Evolutionary conservation across 2,888 invertebrate genomes (phyloP).

Genomic region (Doris montereyensis): DNA sequence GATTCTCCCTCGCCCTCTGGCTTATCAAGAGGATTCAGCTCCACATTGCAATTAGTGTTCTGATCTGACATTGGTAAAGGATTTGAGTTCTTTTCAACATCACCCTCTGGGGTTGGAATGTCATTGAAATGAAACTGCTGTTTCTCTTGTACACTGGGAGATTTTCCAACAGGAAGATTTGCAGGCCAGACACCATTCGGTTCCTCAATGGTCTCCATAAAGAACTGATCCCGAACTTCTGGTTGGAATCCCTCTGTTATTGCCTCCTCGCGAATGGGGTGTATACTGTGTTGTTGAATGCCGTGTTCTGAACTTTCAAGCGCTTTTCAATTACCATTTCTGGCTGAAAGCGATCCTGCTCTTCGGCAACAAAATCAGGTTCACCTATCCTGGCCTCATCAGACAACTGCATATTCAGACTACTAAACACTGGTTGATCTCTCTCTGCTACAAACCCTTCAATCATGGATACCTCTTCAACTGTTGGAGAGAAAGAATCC

Average conservation of each 20-base stretch:
- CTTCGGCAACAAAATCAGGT: slow-evolving; percentile 40
- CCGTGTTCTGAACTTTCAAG: not conserved
- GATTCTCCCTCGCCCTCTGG: not conserved
- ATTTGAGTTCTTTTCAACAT: not conserved
- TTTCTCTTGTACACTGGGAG: slow-evolving; percentile 12
- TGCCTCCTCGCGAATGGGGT: slow-evolving; percentile 34
- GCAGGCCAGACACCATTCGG: slow-evolving; percentile 38
- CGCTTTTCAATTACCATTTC: slow-evolving; percentile 22
- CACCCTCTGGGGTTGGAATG: not conserved
- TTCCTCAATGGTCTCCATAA: slow-evolving; percentile 33
- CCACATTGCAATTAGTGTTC: too few species aligned
- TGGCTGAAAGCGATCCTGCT: slow-evolving; percentile 34
- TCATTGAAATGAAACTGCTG: slow-evolving; percentile 8
- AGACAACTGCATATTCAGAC: not conserved
- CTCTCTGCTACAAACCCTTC: slow-evolving; percentile 40
- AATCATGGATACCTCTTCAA: not conserved
- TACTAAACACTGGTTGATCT: not conserved
- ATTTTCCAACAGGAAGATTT: slow-evolving; percentile 37
- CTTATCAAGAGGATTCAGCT: not conserved
- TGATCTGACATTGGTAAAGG: too few species aligned
- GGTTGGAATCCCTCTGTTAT: slow-evolving; percentile 44
- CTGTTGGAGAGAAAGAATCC: slow-evolving; percentile 27
- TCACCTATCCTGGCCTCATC: too few species aligned
- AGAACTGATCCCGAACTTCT: slow-evolving; percentile 34
- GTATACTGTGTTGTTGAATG: slow-evolving; percentile 14